Evolutionary conservation across 2,797 vertebrate species (phyloP).

Genomic region (Danio tinwini): DNA sequence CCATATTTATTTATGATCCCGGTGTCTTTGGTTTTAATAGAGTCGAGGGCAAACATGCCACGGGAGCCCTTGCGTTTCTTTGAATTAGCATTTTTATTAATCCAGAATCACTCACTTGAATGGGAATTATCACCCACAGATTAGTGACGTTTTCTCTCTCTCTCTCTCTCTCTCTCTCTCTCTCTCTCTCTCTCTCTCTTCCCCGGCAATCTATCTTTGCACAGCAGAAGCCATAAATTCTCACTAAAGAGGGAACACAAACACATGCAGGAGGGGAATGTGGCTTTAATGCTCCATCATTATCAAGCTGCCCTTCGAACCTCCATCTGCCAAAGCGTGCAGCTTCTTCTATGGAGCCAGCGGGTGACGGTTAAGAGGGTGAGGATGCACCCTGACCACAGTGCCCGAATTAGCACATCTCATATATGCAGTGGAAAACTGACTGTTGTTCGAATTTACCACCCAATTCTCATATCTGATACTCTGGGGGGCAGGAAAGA

Average conservation of each 20-base stretch:
- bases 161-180: conserved; percentile 67
- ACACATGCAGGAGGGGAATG: conserved; percentile 73
- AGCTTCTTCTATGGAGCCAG: conserved; percentile 65
- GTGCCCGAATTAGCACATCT: conserved; percentile 68
- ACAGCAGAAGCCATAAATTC: conserved; percentile 74
- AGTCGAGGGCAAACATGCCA: conserved; percentile 46
- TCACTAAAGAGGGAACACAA: conserved; percentile 76
- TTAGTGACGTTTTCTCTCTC: conserved; percentile 70
- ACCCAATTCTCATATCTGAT: conserved; percentile 66
- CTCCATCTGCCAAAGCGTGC: conserved; percentile 76
- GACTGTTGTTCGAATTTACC: conserved; percentile 42
- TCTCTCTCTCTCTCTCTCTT: conserved; percentile 67
- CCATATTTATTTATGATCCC: conserved; percentile 16
- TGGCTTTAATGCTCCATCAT: conserved; percentile 80
- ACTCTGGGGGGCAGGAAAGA: conserved; percentile 58
- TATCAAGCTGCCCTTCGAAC: conserved; percentile 73
- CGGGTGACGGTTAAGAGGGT: conserved; percentile 66
- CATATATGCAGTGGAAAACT: conserved; percentile 60
- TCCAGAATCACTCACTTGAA: conserved; percentile 72
- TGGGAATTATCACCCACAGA: conserved; percentile 71
- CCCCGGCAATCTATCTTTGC: conserved; percentile 72
- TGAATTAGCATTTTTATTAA: conserved; percentile 78
- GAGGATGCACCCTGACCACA: conserved; percentile 72
- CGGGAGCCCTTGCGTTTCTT: conserved; percentile 66
- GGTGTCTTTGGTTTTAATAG: conserved; percentile 46